Evolutionary conservation across 2,113 vertebrate species (phyloP).

Genomic region (Oreochromis tanganicae): DNA sequence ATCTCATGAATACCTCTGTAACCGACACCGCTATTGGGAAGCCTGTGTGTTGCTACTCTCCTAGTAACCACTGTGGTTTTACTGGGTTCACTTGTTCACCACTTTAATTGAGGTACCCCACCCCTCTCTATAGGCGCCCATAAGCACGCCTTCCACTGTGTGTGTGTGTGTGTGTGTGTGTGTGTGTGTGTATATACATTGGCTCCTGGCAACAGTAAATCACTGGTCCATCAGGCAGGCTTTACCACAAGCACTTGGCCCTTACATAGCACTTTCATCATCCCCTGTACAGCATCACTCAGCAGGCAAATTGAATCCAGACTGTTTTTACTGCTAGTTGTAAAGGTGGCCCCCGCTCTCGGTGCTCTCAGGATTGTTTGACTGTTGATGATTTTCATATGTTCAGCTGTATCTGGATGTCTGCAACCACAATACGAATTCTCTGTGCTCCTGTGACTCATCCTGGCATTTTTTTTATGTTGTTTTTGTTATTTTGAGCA

Average conservation of each 20-base stretch:
- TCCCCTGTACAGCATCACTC: slow-evolving; percentile 5
- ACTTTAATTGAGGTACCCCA: background rate
- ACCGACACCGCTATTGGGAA: background rate
- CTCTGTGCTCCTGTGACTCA: background rate
- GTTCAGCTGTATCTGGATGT: background rate
- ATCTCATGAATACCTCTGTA: background rate
- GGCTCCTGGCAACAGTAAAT: slow-evolving; percentile 38
- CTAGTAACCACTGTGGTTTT: slow-evolving; percentile 21
- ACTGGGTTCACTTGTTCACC: slow-evolving; percentile 40
- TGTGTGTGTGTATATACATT: background rate
- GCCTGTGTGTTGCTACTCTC: background rate
- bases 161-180: background rate
- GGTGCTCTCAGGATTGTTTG: background rate
- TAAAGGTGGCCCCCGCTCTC: background rate
- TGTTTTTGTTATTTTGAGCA: background rate
- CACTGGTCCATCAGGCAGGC: slow-evolving; percentile 14
- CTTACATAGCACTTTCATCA: slow-evolving; percentile 35
- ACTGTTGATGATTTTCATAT: slow-evolving; percentile 41
- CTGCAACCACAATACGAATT: background rate
- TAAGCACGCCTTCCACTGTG: background rate
- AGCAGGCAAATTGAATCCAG: slow-evolving; percentile 49
- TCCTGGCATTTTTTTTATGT: background rate
- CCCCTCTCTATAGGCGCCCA: background rate
- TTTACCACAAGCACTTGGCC: slow-evolving; percentile 32
- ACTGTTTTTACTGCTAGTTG: slow-evolving; percentile 40